Percentiles rank a stretch among this genome's conserved stretches.
Evolutionary conservation across 2,797 vertebrate genomes (phyloP).

Genomic region (Sebastes oblongus): DNA sequence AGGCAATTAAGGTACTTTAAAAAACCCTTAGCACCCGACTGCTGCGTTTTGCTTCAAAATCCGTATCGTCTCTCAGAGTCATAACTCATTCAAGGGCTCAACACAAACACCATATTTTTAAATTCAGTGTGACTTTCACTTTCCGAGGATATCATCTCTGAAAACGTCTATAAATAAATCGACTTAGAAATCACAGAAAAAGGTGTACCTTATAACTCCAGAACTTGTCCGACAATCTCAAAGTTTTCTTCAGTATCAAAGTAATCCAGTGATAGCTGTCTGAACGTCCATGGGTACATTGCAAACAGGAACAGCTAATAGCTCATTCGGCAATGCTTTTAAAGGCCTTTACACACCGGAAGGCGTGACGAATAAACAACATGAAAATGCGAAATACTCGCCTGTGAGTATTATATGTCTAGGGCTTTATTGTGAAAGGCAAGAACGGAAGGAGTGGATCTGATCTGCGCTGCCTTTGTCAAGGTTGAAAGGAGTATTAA

Average conservation of each 20-base stretch:
- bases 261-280: not conserved
- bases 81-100: not conserved
- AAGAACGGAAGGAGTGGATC: no score
- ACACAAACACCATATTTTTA: not conserved
- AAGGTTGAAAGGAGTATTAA: no score
- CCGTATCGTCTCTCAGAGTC: not conserved
- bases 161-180: not conserved
- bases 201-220: not conserved
- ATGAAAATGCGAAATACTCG: no score
- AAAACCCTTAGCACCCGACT: not conserved
- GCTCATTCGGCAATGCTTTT: no score
- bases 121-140: not conserved
- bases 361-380: no score
- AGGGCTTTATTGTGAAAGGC: no score
- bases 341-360: no score
- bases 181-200: not conserved
- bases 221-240: not conserved
- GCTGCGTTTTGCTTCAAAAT: not conserved
- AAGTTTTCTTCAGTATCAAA: not conserved
- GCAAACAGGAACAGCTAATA: not conserved
- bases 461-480: no score
- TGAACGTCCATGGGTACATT: not conserved
- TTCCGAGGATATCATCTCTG: no score
- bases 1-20: not conserved
- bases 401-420: no score